Evolutionary conservation across 2,113 vertebrate genomes (phyloP), one percentile per base, ranked within the genome.

Genomic region (Castor canadensis): DNA sequence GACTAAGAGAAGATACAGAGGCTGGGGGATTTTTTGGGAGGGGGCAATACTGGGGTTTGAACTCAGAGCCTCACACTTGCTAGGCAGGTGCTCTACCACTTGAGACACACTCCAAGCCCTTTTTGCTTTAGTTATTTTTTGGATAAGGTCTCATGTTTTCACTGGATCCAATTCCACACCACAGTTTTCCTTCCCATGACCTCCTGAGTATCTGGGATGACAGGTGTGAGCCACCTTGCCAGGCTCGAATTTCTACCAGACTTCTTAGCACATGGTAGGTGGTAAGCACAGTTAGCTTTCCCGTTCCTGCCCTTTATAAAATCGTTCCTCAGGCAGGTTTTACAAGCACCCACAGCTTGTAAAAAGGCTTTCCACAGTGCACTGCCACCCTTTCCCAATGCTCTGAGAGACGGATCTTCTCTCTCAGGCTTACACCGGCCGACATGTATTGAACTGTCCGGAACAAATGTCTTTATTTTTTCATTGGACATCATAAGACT

Each of bases 391-490:
- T 67, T 91, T 58, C 71, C 81, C 52, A 15, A 24, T 2, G 38
- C 47, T 58, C 54, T 54, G 40, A 88, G 58, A 91, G 52, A n/a
- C 54, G 75, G 73, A 64, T 58, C 26, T 40, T 85, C 67, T 54
- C 69, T 38, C 75, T 58, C 86, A 86, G n/a, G n/a, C n/a, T n/a
- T n/a, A n/a, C 73, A 91, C 35, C 54, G 64, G 86, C 76, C 71
- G 79, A 76, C 62, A 52, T 47, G 47, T 87, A 91, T 91, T 91
- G 80, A 93, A 71, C 91, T 84, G 24, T 12, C 52, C 38, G 26
- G 30, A 85, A 95, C 56, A 80, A 81, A 85, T 93, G 49, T 85
- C n/a, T 89, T 91, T 77, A 38, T 45, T 82, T 75, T 93, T 85
- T 91, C 45, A 43, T 71, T 19, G 19, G 73, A 28, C 16, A 66